Conservation (phyloP, 2,888 invertebrate species). For the Cataglyphis livida region DNA sequence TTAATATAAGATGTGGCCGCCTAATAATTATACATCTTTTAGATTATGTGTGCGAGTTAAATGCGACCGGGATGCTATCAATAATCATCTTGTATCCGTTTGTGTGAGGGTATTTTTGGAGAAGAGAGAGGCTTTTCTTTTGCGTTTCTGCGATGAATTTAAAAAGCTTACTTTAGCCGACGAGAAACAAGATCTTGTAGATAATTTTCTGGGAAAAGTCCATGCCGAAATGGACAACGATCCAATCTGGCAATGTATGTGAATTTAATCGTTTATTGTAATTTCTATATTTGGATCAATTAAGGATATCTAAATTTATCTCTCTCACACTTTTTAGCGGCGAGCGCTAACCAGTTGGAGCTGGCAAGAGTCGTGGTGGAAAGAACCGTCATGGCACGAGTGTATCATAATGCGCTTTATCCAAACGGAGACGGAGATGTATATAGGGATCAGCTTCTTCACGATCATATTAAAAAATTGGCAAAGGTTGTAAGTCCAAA, state of each 20-base stretch:
- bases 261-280: conserved; percentile 58
- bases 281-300: background rate
- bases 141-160: conserved; percentile 93
- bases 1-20: background rate
- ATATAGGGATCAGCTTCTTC: conserved; percentile 94
- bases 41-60: conserved; percentile 88
- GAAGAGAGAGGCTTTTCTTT: conserved; percentile 90
- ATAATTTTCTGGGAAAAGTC: conserved; percentile 91
- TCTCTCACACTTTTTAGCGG: conserved; percentile 86
- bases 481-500: conserved; percentile 91
- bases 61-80: conserved; percentile 90
- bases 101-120: conserved; percentile 94
- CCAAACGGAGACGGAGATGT: conserved; percentile 99
- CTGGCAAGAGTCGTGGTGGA: conserved; percentile 94
- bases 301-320: background rate
- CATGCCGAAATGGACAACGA: conserved; percentile 90
- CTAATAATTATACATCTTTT: conserved; percentile 10
- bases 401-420: conserved; percentile 97
- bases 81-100: conserved; percentile 90
- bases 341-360: conserved; percentile 90
- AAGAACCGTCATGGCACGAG: conserved; percentile 95
- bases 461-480: conserved; percentile 95
- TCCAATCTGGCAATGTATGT: conserved; percentile 90
- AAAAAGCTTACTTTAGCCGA: conserved; percentile 93
- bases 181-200: conserved; percentile 96